A percentile compares a stretch with the other conserved stretches of the same genome.
phyloP scores from a whole-genome alignment of 2,888 invertebrate genomes.

The Drosophila aldrichi region DNA sequence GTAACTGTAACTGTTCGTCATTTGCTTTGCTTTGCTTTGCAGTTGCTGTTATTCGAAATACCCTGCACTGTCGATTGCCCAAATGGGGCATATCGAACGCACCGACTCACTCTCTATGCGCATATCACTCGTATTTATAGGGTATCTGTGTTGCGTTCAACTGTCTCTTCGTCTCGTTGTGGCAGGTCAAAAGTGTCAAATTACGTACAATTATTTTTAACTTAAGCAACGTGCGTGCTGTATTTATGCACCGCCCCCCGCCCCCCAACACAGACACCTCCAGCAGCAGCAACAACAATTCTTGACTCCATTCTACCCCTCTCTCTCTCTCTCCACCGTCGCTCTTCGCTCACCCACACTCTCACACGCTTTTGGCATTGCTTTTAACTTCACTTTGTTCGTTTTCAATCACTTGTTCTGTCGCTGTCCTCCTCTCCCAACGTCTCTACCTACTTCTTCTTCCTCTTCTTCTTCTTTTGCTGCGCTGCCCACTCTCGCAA shows the following conservation, averaged over 20 bases:
- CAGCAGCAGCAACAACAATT: not conserved
- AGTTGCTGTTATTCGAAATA: conserved; percentile 2
- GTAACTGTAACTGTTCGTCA: not conserved
- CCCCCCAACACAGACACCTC: not conserved
- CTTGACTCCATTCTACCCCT: not conserved
- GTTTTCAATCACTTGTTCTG: conserved; percentile 20
- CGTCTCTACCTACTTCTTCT: not conserved
- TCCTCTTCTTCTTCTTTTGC: not conserved
- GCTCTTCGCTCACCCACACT: not conserved
- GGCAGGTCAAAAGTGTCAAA: conserved; percentile 77
- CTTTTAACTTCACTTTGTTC: conserved; percentile 17
- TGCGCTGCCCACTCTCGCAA: conserved; percentile 4
- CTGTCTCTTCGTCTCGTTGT: conserved; percentile 39
- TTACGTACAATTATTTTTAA: conserved; percentile 71
- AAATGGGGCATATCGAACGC: not conserved
- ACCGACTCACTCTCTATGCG: not conserved
- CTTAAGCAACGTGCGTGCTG: conserved; percentile 36
- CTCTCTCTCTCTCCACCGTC: not conserved
- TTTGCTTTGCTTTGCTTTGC: no score
- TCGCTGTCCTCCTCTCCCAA: not conserved
- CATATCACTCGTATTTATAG: not conserved
- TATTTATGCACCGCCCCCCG: not conserved
- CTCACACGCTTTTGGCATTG: conserved; percentile 4
- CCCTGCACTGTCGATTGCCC: not conserved
- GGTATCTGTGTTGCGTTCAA: not conserved